Evolutionary conservation across 2,797 vertebrate genomes (phyloP), one percentile per base, ranked within the genome.

Genomic region (Gambusia yucatana): DNA sequence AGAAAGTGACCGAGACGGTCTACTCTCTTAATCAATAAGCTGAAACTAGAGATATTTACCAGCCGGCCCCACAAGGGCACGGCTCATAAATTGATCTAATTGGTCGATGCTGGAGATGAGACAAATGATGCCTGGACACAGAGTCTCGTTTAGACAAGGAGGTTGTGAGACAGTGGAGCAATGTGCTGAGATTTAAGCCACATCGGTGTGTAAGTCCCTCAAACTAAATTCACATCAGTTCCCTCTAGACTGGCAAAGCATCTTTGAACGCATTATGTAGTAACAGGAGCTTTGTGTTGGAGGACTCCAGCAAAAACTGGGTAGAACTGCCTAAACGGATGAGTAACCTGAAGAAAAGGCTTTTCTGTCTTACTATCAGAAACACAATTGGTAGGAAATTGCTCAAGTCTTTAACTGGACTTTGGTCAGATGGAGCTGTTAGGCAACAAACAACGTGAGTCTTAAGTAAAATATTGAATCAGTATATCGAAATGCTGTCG

Each of bases 11-110:
- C 63, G 84, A 84, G 84, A 87, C 76, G 74, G 80, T 72, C 78
- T 65, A 85, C 85, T 89, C 86, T 87, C 86, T 92, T 91, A 93
- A 94, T 94, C 94, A 94, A 95, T 94, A 95, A 94, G 61, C 87
- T 88, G 50, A 88, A 91, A 93, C 86, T 87, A 78, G 88, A 92
- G 90, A 92, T 92, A 92, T 93, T 94, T 93, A 91, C 92, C 86
- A 87, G 82, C 83, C 85, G 47, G 83, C 91, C 87, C 89, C 91
- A 77, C 83, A 46, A 87, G 84, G 90, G 83, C 83, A 92, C 71
- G 87, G 85, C 67, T 89, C 91, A 91, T 91, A 92, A 93, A 92
- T 88, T 91, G 94, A 94, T 88, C 91, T 93, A 94, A 95, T 94
- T 94, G 93, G 89, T 93, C 89, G 82, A 82, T 73, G 90, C 81